Base-by-base conservation (phyloP, 2,797 vertebrate species). In the Peromyscus aztecus region DNA sequence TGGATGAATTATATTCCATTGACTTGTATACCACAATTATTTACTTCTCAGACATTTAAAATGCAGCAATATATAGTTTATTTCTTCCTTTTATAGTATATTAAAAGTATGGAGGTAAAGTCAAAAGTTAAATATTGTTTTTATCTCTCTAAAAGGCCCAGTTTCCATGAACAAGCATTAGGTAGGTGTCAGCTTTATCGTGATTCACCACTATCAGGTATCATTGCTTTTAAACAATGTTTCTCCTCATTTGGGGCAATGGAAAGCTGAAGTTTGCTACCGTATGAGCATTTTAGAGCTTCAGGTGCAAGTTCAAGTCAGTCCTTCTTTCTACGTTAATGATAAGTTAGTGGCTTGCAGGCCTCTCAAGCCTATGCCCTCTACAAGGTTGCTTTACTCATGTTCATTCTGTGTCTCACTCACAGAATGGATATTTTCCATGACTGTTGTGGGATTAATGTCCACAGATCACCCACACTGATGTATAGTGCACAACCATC, bases 211-310 rank as follows among this genome's bases (percentile, higher is more conserved):
- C 5, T 67, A 63, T 10, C 67, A 5, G 1, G 7, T 83, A 89
- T 89, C 59, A 13, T 52, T 59, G 1, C 37, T 92, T 95, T 87
- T 31, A 90, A 88, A 65, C 7, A 92, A 93, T n/a, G 37, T 1
- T 43, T 77, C 59, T 89, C 21, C 24, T 85, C 46, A 95, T 88
- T 75, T 81, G 71, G 75, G 81, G 77, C 12, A 95, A 69, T 43
- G 1, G 2, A 52, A 92, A 82, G 43, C 3, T 77, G 8, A 77
- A 27, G 31, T 7, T 87, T 87, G 27, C 17, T 57, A 24, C 14
- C 29, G 24, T 55, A 9, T 87, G 6, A 63, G 17, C 63, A 81
- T 95, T 93, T 75, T 82, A 87, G 57, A 11, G 76, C 57, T 94
- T 94, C 34, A 73, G 46, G n/a, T 29, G 12, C 4, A 67, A 84